phyloP scores from a whole-genome alignment of 2,888 invertebrate species.

The Metalampra italica region DNA sequence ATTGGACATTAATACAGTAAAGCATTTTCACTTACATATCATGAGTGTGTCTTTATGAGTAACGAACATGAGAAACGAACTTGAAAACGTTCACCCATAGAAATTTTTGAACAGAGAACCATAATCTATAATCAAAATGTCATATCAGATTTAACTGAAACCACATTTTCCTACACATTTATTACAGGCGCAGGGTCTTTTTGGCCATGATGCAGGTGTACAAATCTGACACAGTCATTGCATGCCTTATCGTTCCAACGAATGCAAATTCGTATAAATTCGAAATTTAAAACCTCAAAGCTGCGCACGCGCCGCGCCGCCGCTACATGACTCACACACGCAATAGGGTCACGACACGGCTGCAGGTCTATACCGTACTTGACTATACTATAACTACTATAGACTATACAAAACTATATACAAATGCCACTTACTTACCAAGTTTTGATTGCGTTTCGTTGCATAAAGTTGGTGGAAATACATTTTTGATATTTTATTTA shows the following conservation, averaged over 20 bases:
- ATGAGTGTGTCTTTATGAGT: no score
- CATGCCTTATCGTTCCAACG: conserved; percentile 49
- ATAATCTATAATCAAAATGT: no score
- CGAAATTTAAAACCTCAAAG: conserved; percentile 68
- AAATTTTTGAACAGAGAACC: no score
- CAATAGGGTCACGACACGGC: conserved; percentile 74
- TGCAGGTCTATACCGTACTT: conserved; percentile 29
- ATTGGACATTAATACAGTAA: no score
- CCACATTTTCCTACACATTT: no score
- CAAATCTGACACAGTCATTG: conserved; percentile 5
- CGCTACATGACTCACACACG: conserved; percentile 62
- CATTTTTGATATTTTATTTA: neutral
- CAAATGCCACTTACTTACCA: conserved; percentile 50
- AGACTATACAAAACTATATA: conserved; percentile 36
- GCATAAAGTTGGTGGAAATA: neutral
- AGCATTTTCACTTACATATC: no score
- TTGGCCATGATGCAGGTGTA: neutral
- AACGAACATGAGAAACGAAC: no score
- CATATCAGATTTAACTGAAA: no score
- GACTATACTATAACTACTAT: conserved; percentile 31
- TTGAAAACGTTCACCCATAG: no score
- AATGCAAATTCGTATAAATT: conserved; percentile 55
- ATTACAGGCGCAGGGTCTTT: no score
- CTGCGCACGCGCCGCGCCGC: conserved; percentile 61
- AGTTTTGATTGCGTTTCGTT: conserved; percentile 61